Evolutionary conservation across 2,888 invertebrate genomes (phyloP).

Genomic region (Agrochola macilenta): DNA sequence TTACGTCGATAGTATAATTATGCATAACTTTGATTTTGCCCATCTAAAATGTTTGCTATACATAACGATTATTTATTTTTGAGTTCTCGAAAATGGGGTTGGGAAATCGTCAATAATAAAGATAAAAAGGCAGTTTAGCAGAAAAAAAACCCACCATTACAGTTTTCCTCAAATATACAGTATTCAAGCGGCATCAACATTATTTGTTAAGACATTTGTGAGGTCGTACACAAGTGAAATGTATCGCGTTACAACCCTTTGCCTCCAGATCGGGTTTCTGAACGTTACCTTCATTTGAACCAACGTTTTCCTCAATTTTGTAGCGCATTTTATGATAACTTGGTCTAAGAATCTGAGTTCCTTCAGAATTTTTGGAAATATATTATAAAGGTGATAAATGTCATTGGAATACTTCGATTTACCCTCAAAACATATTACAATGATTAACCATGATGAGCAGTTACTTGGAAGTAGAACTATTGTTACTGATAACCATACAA

Average conservation of each 20-base stretch:
- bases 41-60: not conserved
- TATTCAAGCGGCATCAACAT: constrained; percentile 17
- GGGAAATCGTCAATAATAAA: not conserved
- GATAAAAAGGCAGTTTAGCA: not conserved
- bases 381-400: not conserved
- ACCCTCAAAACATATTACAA: not conserved
- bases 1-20: not conserved
- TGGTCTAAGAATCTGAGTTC: not conserved
- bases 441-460: not conserved
- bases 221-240: constrained; percentile 24
- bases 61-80: not conserved
- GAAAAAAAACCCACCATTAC: not conserved
- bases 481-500: not conserved
- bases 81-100: not conserved
- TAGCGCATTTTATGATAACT: not conserved
- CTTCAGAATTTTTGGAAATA: not conserved
- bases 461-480: not conserved
- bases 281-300: constrained; percentile 8
- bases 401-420: not conserved
- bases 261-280: constrained; percentile 19
- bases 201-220: constrained; percentile 48
- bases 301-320: constrained; percentile 6
- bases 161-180: constrained; percentile 14
- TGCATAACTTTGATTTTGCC: not conserved
- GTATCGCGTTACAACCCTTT: constrained; percentile 45